Percentiles rank a stretch among this genome's conserved stretches.
Evolutionary conservation across 1,140 invertebrate species (phyloP).

Genomic region (Tyrophagus putrescentiae): DNA sequence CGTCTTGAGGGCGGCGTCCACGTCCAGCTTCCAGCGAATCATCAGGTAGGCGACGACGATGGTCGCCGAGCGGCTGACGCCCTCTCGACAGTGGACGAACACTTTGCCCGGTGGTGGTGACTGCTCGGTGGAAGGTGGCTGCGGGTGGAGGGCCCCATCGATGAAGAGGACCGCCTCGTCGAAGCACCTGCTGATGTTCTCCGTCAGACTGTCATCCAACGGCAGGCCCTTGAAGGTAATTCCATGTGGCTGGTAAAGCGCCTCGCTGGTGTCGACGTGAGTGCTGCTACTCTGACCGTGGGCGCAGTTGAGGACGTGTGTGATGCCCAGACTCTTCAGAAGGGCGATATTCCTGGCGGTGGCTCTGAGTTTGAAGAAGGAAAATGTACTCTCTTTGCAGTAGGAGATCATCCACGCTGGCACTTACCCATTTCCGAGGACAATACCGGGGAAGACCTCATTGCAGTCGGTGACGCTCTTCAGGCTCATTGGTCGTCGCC

Average conservation of each 20-base stretch:
- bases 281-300: constrained; percentile 27
- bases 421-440: too few species aligned
- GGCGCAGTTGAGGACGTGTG: constrained; percentile 37
- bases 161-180: constrained; percentile 60
- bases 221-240: constrained; percentile 63
- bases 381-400: neutral
- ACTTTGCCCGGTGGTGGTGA: constrained; percentile 46
- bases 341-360: constrained; percentile 31
- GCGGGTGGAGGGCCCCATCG: constrained; percentile 47
- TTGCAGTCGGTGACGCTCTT: too few species aligned
- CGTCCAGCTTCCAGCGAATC: constrained; percentile 24
- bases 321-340: constrained; percentile 32
- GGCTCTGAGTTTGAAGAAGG: constrained; percentile 26
- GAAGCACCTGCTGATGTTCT: constrained; percentile 62
- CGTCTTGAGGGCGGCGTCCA: constrained; percentile 28
- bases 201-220: constrained; percentile 54
- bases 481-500: too few species aligned
- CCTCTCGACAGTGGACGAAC: constrained; percentile 64
- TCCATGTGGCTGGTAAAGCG: constrained; percentile 50
- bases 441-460: too few species aligned
- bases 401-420: neutral
- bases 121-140: constrained; percentile 25
- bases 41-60: constrained; percentile 43
- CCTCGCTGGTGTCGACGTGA: constrained; percentile 30
- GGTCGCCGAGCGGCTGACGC: constrained; percentile 62